Evolutionary conservation across 2,797 vertebrate genomes (phyloP), one percentile per base, ranked within the genome.

Genomic region (Pagetopsis macropterus): DNA sequence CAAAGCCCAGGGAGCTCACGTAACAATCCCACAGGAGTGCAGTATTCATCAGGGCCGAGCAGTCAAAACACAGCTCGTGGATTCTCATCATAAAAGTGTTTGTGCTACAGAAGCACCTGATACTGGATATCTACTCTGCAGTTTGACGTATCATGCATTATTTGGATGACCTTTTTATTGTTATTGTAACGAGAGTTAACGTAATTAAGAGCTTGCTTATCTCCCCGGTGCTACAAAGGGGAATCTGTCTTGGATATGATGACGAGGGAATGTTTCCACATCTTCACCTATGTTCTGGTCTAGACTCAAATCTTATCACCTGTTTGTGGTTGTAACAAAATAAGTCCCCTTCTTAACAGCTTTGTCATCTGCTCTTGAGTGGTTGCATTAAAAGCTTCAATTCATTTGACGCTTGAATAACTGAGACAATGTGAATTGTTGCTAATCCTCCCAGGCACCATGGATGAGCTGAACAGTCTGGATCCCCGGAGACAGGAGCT

Each of bases 381-480:
- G 46, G 67, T 41, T 45, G 51, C 57, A 48, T 69, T 69, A 55
- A 61, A 77, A 31, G 66, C 31, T 82, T 78, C 37, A 65, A 9
- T 78, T 68, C 76, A 79, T 16, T 6, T 16, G 41, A 49, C 61
- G 12, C 12, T 72, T 72, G 46, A 63, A 71, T 79, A 75, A 79
- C 55, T 40, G 21, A 70, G 54, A 69, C 65, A 15, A 19, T 82
- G 70, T 83, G 71, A 71, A 37, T 77, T 81, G 65, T 81, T 74
- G 16, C 41, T 85, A 43, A 72, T 84, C 66, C 49, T 79, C 3
- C 60, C 86, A 99, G 98, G 97, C 95, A 95, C 95, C 91, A 99
- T 99, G 98, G 98, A 99, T 94, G 98, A 99, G 90, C 97, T 99
- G 94, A 96, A 99, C 91, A 99, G 98, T 93, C 94, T 99, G 94